Evolutionary conservation across 2,113 vertebrate genomes (phyloP).

Genomic region (Hepsetus odoe): DNA sequence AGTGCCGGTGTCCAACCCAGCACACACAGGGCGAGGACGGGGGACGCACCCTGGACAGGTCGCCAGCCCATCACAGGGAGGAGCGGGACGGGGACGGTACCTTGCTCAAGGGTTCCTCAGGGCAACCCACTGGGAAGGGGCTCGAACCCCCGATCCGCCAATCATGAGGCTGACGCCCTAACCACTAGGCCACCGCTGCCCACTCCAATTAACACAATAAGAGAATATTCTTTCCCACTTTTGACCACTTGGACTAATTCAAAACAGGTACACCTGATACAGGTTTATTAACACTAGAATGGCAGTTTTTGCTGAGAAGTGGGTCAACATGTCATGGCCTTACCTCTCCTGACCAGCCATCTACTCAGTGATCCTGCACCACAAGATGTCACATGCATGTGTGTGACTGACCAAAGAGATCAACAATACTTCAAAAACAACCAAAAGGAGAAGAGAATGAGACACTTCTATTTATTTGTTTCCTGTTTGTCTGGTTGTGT

Average conservation of each 20-base stretch:
- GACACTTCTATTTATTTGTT: not conserved
- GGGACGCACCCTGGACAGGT: too few species aligned
- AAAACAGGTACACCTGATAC: not conserved
- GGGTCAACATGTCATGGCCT: not conserved
- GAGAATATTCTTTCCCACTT: too few species aligned
- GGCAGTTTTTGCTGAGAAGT: not conserved
- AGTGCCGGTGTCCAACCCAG: too few species aligned
- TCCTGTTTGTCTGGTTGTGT: not conserved
- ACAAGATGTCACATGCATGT: conserved; percentile 8
- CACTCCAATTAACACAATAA: not conserved
- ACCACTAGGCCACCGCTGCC: too few species aligned
- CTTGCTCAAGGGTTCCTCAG: too few species aligned
- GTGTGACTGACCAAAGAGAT: conserved; percentile 24
- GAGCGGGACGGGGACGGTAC: too few species aligned
- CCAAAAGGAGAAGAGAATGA: conserved; percentile 50
- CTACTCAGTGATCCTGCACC: not conserved
- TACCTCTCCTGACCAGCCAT: not conserved
- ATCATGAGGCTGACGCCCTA: too few species aligned
- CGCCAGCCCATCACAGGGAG: too few species aligned
- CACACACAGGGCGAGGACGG: too few species aligned
- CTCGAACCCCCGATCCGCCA: too few species aligned
- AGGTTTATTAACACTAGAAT: not conserved
- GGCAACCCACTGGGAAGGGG: too few species aligned
- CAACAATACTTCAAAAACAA: conserved; percentile 34
- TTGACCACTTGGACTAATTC: not conserved